Conservation (phyloP, 2,797 vertebrate genomes). For the Manis crassicaudata region DNA sequence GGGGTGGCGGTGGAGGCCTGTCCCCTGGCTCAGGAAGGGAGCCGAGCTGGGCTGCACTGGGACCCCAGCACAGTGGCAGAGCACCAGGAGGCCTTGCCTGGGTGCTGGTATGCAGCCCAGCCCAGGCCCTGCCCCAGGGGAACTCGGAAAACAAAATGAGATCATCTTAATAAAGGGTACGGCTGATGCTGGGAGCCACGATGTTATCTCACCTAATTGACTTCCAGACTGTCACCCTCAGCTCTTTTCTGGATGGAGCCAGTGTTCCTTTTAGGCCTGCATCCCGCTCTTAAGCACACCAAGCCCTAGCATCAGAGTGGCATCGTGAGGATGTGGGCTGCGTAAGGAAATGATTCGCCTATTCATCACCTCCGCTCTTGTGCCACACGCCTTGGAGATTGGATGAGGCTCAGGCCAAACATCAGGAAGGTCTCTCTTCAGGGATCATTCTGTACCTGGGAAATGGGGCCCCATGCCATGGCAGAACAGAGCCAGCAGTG, state of each 20-base stretch:
- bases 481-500: background rate
- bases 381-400: background rate
- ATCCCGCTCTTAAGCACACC: background rate
- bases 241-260: background rate
- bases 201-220: constrained; percentile 26
- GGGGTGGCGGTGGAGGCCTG: fast-evolving
- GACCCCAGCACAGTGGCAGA: background rate
- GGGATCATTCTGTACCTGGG: no score
- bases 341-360: background rate
- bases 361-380: background rate
- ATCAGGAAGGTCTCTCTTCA: background rate
- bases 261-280: background rate
- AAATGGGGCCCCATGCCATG: background rate
- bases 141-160: background rate
- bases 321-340: background rate
- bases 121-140: background rate
- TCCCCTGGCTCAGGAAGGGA: background rate
- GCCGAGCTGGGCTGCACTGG: fast-evolving
- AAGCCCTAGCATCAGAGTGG: background rate
- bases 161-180: background rate
- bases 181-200: background rate
- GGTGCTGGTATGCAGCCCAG: background rate
- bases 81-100: background rate
- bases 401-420: no score
- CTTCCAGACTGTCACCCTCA: constrained; percentile 24